phyloP scores from a whole-genome alignment of 1,140 invertebrate species.

The Cydia splendana region DNA sequence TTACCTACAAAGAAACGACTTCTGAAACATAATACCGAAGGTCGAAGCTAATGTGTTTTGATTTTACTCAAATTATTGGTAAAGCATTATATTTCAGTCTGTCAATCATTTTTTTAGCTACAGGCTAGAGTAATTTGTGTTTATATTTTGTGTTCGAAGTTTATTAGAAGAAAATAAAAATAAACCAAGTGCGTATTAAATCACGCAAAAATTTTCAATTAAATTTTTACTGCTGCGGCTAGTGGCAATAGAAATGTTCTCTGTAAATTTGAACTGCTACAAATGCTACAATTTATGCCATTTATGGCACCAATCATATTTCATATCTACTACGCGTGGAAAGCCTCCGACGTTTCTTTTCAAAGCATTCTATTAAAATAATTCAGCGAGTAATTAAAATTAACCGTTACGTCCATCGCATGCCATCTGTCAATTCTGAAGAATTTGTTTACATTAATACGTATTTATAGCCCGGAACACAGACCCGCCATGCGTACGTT shows the following conservation, averaged over 20 bases:
- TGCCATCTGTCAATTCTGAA: conserved; percentile 16
- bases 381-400: neutral
- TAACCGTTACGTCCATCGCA: conserved; percentile 4
- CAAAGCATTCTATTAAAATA: neutral
- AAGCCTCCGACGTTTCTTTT: neutral
- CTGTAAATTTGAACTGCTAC: too few relatives aligned
- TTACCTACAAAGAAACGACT: neutral
- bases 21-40: conserved; percentile 8
- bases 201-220: too few relatives aligned
- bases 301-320: neutral
- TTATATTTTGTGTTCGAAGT: too few relatives aligned
- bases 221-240: too few relatives aligned
- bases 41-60: neutral
- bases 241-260: too few relatives aligned
- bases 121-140: too few relatives aligned
- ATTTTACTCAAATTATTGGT: neutral
- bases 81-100: conserved; percentile 1
- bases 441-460: conserved; percentile 15
- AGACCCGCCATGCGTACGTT: conserved; percentile 1
- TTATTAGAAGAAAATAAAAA: too few relatives aligned
- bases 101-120: neutral
- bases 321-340: neutral
- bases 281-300: too few relatives aligned
- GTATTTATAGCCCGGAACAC: neutral
- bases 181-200: too few relatives aligned